Conservation (phyloP, 64 coral and sea anemone species). For the Montipora foliosa region DNA sequence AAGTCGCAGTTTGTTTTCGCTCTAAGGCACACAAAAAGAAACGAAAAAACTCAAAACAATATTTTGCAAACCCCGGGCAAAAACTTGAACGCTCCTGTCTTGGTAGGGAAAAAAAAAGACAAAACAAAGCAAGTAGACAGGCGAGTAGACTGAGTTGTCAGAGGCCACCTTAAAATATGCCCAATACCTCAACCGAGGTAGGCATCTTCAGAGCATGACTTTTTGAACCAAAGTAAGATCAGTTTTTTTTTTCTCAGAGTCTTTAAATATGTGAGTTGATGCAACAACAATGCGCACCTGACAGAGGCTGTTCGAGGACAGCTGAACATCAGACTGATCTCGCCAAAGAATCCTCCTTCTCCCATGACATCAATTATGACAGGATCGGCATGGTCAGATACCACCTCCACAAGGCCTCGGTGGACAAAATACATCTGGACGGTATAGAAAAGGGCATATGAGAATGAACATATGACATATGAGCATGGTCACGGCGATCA, state of each 20-base stretch:
- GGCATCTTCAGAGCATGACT: too few species aligned
- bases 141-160: too few species aligned
- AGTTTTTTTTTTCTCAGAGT: too few species aligned
- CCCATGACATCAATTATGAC: constrained; percentile 87
- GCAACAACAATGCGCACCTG: constrained; percentile 33
- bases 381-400: constrained; percentile 82
- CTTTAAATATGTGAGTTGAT: too few species aligned
- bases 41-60: background rate
- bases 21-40: background rate
- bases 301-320: constrained; percentile 88
- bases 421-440: constrained; percentile 95
- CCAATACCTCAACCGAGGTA: too few species aligned
- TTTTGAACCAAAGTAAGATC: too few species aligned
- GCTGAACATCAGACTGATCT: constrained; percentile 88
- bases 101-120: too few species aligned
- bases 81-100: too few species aligned
- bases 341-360: constrained; percentile 90
- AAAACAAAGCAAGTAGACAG: too few species aligned
- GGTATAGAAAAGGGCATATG: background rate
- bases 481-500: background rate
- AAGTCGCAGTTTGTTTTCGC: constrained; percentile 85
- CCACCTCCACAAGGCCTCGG: constrained; percentile 80
- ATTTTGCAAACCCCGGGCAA: too few species aligned
- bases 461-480: background rate
- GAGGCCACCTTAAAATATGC: too few species aligned